Conservation (phyloP, 2,113 vertebrate species). For the Odontesthes bonariensis region DNA sequence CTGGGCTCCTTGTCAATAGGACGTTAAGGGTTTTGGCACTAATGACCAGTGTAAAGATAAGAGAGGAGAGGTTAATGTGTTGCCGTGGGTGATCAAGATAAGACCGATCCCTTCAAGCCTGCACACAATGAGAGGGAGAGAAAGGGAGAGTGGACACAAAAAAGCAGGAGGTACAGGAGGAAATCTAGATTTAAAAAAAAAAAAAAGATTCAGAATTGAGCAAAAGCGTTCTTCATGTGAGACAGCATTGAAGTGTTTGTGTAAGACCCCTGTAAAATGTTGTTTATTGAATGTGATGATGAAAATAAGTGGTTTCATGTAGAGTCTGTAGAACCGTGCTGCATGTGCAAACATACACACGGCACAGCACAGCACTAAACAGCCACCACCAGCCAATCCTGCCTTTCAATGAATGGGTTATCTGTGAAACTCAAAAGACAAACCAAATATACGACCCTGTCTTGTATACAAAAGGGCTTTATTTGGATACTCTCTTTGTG, state of each 20-base stretch:
- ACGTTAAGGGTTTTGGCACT: constrained; percentile 82
- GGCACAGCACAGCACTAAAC: constrained; percentile 40
- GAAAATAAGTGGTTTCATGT: constrained; percentile 37
- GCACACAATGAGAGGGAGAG: constrained; percentile 66
- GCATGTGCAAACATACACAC: constrained; percentile 31
- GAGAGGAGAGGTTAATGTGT: constrained; percentile 85
- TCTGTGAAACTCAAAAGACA: constrained; percentile 59
- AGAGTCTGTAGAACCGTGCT: constrained; percentile 29
- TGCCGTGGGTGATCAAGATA: constrained; percentile 85
- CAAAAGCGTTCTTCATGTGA: constrained; percentile 10
- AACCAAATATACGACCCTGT: constrained; percentile 65
- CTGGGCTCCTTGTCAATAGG: constrained; percentile 74
- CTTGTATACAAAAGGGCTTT: constrained; percentile 64
- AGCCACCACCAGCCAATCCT: constrained; percentile 32
- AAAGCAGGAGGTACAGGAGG: neutral
- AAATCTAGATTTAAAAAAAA: neutral
- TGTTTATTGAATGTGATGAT: constrained; percentile 25
- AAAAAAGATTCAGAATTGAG: constrained; percentile 22
- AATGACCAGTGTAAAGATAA: constrained; percentile 85
- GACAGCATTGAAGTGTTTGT: constrained; percentile 9
- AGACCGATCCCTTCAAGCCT: constrained; percentile 76
- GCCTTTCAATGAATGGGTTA: constrained; percentile 65
- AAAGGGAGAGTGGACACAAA: constrained; percentile 42
- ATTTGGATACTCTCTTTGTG: constrained; percentile 55
- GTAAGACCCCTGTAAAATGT: constrained; percentile 1